Conservation (phyloP, 2,797 vertebrate genomes). For the Poecilia wingei region DNA sequence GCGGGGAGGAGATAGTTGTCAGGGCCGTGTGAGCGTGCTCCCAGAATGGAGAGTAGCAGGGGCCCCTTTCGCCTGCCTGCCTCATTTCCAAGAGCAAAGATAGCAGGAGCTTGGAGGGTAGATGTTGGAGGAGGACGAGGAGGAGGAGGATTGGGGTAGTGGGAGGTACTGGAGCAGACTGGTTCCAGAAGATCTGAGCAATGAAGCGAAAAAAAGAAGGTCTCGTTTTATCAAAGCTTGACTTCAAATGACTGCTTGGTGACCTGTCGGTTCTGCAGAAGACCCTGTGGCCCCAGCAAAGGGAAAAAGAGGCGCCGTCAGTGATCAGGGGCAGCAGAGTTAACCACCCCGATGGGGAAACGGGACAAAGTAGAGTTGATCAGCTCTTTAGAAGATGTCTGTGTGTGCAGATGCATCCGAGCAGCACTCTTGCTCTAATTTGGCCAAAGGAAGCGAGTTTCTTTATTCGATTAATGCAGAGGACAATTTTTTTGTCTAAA, state of each 20-base stretch:
- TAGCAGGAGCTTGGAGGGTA: slow-evolving; percentile 21
- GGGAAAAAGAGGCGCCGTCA: slow-evolving; percentile 43
- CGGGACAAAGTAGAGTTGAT: slow-evolving; percentile 35
- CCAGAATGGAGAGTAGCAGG: slow-evolving; percentile 52
- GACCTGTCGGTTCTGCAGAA: slow-evolving; percentile 56
- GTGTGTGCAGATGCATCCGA: slow-evolving; percentile 43
- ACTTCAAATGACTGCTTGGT: slow-evolving; percentile 65
- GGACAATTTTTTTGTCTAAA: background rate
- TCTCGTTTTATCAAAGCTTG: slow-evolving; percentile 67
- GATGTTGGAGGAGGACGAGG: background rate
- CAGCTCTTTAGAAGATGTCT: slow-evolving; percentile 31
- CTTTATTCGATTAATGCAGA: slow-evolving; percentile 48
- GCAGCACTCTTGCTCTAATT: slow-evolving; percentile 36
- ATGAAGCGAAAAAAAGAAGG: slow-evolving; percentile 62
- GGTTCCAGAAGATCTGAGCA: slow-evolving; percentile 65
- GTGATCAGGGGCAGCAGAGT: slow-evolving; percentile 48
- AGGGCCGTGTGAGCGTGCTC: slow-evolving; percentile 50
- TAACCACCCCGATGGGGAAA: slow-evolving; percentile 34
- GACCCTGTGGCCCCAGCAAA: slow-evolving; percentile 41
- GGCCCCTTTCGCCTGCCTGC: slow-evolving; percentile 51
- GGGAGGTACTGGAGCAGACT: slow-evolving; percentile 40
- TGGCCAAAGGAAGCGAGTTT: slow-evolving; percentile 46
- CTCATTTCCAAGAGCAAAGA: slow-evolving; percentile 64
- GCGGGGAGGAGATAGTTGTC: slow-evolving; percentile 72
- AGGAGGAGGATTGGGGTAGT: background rate